Evolutionary conservation across 2,113 vertebrate species (phyloP).

Genomic region (Platysteira castanea): DNA sequence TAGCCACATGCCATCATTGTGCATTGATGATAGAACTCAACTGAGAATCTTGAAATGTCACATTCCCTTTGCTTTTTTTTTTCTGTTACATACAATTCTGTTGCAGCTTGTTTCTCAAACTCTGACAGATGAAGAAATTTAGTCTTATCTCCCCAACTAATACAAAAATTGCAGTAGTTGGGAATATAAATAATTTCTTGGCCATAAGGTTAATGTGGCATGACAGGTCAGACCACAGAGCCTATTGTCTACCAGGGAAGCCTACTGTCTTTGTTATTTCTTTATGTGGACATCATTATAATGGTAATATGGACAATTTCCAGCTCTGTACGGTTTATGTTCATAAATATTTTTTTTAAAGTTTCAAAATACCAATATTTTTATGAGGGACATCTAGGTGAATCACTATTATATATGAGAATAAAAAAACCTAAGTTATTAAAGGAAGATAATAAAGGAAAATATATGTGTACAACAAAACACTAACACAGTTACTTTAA

Average conservation of each 20-base stretch:
- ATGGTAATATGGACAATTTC: not conserved
- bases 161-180: not conserved
- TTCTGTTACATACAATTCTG: not conserved
- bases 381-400: not conserved
- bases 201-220: not conserved
- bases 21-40: not conserved
- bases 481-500: not conserved
- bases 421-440: not conserved
- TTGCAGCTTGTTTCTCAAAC: not conserved
- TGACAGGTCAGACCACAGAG: not conserved
- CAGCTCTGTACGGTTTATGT: not conserved
- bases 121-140: not conserved
- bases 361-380: not conserved
- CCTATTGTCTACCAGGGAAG: not conserved
- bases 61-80: not conserved
- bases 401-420: not conserved
- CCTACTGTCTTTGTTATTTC: not conserved
- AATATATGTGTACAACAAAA: not conserved
- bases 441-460: not conserved
- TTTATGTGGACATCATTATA: not conserved
- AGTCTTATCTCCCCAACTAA: not conserved
- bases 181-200: not conserved
- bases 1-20: rapidly evolving
- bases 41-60: not conserved
- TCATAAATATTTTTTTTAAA: not conserved